A percentile compares a stretch with the other conserved stretches of the same genome.
phyloP scores from a whole-genome alignment of 2,113 vertebrate genomes.

The Anoplopoma fimbria region DNA sequence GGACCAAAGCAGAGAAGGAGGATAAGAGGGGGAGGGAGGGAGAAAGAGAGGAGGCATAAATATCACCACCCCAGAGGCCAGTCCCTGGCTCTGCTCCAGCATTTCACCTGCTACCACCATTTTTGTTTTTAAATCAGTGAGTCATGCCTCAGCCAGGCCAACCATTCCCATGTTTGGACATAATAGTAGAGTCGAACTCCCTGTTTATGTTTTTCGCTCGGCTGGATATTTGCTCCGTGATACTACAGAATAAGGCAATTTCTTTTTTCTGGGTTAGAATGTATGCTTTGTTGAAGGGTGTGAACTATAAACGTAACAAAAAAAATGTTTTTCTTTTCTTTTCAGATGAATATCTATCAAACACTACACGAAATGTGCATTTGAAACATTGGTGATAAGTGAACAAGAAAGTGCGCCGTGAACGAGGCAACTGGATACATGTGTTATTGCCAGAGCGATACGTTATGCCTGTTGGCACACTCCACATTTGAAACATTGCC shows the following conservation, averaged over 20 bases:
- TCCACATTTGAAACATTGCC: conserved; percentile 43
- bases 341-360: conserved; percentile 28
- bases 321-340: not conserved
- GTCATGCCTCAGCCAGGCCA: conserved; percentile 38
- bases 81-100: conserved; percentile 30
- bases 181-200: conserved; percentile 38
- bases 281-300: not conserved
- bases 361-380: conserved; percentile 14
- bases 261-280: conserved; percentile 17
- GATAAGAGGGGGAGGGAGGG: not conserved
- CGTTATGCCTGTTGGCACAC: conserved; percentile 48
- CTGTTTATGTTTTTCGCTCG: conserved; percentile 52
- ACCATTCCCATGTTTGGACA: conserved; percentile 52
- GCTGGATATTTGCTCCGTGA: conserved; percentile 59
- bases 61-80: conserved; percentile 13
- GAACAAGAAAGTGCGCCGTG: conserved; percentile 19
- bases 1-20: not conserved
- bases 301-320: conserved; percentile 12
- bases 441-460: conserved; percentile 40
- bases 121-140: conserved; percentile 39
- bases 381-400: conserved; percentile 37
- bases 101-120: conserved; percentile 47
- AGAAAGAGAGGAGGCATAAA: conserved; percentile 17
- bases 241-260: conserved; percentile 1
- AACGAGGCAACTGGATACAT: conserved; percentile 41